These are phyloP conservation scores for Semnopithecus entellus DNA, from an alignment of 2,113 vertebrate species.

Conservation along the genomic window DNA sequence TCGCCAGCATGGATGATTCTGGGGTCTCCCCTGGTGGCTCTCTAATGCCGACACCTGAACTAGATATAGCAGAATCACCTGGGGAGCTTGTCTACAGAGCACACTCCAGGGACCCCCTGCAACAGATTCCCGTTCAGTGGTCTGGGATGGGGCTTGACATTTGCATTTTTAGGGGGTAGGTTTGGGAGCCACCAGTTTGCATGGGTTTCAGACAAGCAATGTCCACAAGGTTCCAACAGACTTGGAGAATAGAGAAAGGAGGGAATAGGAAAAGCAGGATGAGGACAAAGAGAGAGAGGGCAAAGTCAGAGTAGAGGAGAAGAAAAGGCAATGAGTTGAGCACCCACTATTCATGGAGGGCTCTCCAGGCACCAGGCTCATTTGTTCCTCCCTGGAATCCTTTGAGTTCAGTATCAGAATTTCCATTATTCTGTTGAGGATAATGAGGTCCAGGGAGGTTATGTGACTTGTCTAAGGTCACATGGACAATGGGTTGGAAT, in stretches of 20 bases:
- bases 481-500: background rate
- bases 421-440: background rate
- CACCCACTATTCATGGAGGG: background rate
- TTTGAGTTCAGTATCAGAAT: accelerated
- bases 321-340: background rate
- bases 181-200: background rate
- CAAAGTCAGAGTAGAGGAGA: background rate
- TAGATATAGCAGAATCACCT: accelerated
- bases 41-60: background rate
- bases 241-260: background rate
- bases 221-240: background rate
- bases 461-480: background rate
- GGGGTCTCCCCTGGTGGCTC: background rate
- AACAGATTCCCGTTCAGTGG: accelerated
- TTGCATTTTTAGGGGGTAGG: background rate
- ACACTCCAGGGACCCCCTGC: too few species aligned
- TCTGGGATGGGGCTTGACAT: too few species aligned
- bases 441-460: background rate
- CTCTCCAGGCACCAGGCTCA: background rate
- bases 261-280: background rate
- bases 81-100: accelerated
- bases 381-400: background rate
- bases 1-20: accelerated
- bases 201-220: background rate
- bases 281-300: background rate